Evolutionary conservation across 2,113 vertebrate species (phyloP).

Genomic region (Corapipo altera): DNA sequence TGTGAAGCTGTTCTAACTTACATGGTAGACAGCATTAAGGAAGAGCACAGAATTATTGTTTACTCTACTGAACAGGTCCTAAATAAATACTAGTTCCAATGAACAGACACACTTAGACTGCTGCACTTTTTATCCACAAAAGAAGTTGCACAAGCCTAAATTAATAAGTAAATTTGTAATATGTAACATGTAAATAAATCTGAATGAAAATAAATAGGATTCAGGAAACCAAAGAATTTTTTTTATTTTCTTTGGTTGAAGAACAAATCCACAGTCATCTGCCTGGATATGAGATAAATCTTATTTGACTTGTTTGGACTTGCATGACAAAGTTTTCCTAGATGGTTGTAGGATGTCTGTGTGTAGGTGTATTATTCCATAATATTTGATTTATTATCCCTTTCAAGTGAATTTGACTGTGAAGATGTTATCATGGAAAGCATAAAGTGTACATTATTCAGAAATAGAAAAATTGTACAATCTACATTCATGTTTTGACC

Average conservation of each 20-base stretch:
- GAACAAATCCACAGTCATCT: background rate
- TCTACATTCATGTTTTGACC: background rate
- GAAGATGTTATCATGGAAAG: background rate
- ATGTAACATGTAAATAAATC: background rate
- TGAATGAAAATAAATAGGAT: background rate
- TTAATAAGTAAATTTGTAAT: background rate
- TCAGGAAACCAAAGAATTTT: background rate
- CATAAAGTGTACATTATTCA: background rate
- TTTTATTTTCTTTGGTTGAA: background rate
- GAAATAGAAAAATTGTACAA: background rate
- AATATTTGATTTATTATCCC: background rate
- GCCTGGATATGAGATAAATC: background rate
- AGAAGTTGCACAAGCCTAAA: background rate
- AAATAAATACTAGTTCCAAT: background rate
- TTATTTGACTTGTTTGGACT: background rate
- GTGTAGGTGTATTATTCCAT: background rate
- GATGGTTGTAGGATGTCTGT: background rate
- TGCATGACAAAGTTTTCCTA: background rate
- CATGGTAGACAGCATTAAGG: background rate
- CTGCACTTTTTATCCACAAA: background rate
- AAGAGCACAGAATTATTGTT: background rate
- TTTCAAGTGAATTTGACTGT: conserved; percentile 15
- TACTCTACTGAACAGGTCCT: background rate
- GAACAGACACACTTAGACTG: background rate
- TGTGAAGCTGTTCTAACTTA: background rate